These are phyloP conservation scores for Crenichthys baileyi DNA, from an alignment of 2,797 vertebrate genomes.

Conservation along the genomic window DNA sequence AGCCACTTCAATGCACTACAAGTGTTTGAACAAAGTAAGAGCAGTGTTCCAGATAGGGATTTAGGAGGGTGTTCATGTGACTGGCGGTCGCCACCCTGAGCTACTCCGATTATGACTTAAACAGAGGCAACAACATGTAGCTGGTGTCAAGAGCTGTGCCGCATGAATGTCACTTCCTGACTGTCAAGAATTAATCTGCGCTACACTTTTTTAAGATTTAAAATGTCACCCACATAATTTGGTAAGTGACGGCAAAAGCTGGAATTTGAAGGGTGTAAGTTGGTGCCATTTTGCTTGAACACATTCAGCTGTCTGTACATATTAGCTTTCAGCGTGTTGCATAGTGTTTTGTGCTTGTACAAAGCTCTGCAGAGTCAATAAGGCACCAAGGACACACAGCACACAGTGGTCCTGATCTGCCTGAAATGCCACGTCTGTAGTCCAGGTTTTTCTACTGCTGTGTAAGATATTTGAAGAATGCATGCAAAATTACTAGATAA, in stretches of 20 bases:
- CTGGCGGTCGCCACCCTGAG: conserved; percentile 53
- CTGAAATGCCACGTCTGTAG: neutral
- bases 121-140: conserved; percentile 52
- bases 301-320: conserved; percentile 11
- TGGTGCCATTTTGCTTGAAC: conserved; percentile 30
- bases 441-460: neutral
- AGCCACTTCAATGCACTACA: conserved; percentile 67
- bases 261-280: conserved; percentile 40
- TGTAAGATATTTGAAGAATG: neutral
- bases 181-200: conserved; percentile 63
- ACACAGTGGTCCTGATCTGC: neutral
- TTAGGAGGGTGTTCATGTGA: conserved; percentile 66
- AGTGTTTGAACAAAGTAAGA: conserved; percentile 76
- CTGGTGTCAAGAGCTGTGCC: conserved; percentile 59
- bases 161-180: conserved; percentile 62
- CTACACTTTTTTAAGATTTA: conserved; percentile 47
- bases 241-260: conserved; percentile 40
- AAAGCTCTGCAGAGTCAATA: neutral
- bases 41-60: conserved; percentile 60
- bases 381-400: neutral
- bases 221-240: conserved; percentile 59
- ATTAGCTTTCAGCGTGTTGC: conserved; percentile 1
- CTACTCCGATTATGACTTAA: conserved; percentile 67
- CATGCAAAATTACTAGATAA: neutral
- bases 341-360: conserved; percentile 3